Evolutionary conservation across 2,888 invertebrate species (phyloP).

Genomic region (Odontothrips loti): DNA sequence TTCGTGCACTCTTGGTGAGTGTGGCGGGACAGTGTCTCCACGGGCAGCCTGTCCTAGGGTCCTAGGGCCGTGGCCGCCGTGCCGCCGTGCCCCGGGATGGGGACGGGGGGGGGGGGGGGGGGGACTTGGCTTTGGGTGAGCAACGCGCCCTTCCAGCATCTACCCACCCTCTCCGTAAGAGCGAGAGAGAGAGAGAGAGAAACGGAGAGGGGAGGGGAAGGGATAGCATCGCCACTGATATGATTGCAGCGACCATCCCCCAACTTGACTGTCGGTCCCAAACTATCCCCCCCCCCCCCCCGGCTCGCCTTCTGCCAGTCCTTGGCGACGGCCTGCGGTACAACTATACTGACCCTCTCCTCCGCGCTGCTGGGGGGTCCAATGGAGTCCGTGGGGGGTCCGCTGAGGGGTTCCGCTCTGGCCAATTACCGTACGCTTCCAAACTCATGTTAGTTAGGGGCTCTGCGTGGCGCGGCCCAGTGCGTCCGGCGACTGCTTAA

Average conservation of each 20-base stretch:
- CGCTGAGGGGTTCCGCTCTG: neutral
- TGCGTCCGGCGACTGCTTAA: neutral
- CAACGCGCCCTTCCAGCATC: neutral
- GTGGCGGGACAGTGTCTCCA: too few relatives aligned
- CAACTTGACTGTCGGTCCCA: neutral
- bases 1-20: too few relatives aligned
- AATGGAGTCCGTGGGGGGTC: neutral
- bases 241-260: conserved; percentile 19
- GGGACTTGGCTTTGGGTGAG: neutral
- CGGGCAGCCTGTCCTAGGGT: too few relatives aligned
- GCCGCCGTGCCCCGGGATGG: too few relatives aligned
- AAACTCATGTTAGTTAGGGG: conserved; percentile 18
- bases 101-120: neutral
- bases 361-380: neutral
- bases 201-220: too few relatives aligned
- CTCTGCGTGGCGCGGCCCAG: neutral
- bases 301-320: neutral
- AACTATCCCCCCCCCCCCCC: neutral
- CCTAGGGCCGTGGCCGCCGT: too few relatives aligned
- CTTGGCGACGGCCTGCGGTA: neutral
- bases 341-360: neutral
- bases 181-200: too few relatives aligned
- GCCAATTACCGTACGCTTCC: neutral
- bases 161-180: neutral
- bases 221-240: neutral